Conservation (phyloP, 2,888 invertebrate species). For the Brassicogethes aeneus region DNA sequence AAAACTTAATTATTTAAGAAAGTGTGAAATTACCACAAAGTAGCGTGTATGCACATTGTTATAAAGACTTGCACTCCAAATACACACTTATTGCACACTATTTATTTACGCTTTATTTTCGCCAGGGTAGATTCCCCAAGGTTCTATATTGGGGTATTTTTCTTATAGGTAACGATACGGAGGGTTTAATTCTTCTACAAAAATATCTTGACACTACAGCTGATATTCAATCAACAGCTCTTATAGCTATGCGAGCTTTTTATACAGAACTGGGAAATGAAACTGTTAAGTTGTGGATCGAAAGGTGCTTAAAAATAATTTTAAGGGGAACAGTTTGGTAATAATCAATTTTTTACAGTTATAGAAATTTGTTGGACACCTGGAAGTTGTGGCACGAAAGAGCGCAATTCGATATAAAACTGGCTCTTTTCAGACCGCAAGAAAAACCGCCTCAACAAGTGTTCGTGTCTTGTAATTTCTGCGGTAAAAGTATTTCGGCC, state of each 20-base stretch:
- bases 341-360: conserved; percentile 55
- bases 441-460: conserved; percentile 56
- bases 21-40: no score
- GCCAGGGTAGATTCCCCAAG: no score
- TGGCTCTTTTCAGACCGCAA: conserved; percentile 49
- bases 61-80: no score
- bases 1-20: no score
- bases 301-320: no score
- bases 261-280: conserved; percentile 59
- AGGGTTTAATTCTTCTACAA: conserved; percentile 74
- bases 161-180: conserved; percentile 54
- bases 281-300: conserved; percentile 59
- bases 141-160: no score
- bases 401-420: conserved; percentile 79
- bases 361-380: conserved; percentile 73
- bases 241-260: conserved; percentile 70
- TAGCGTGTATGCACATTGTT: no score
- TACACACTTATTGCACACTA: no score
- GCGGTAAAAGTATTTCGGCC: conserved; percentile 85
- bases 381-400: conserved; percentile 90
- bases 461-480: conserved; percentile 87
- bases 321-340: no score
- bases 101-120: no score
- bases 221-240: conserved; percentile 85
- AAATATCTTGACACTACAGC: conserved; percentile 78